phyloP scores from a whole-genome alignment of 2,113 vertebrate species.

The Zosterops lateralis region DNA sequence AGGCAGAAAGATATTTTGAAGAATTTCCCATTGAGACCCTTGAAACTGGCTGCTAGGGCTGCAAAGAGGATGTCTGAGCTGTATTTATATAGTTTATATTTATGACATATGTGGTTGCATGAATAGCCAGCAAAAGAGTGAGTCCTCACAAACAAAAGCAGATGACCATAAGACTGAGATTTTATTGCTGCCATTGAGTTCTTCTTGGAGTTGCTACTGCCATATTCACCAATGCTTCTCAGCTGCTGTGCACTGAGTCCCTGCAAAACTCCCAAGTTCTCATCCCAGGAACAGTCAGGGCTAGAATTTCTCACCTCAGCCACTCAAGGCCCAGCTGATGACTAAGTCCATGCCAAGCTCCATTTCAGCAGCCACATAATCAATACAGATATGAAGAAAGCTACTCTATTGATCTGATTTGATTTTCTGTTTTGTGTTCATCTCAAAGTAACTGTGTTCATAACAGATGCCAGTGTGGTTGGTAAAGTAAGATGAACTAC shows the following conservation, averaged over 20 bases:
- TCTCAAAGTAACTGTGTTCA: not conserved
- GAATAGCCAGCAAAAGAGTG: not conserved
- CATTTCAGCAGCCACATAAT: not conserved
- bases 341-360: not conserved
- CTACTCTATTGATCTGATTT: not conserved
- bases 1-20: not conserved
- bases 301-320: not conserved
- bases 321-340: not conserved
- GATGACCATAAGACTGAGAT: not conserved
- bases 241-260: not conserved
- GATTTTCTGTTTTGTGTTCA: not conserved
- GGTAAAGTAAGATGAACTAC: not conserved
- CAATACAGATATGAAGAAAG: not conserved
- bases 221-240: not conserved
- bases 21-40: not conserved
- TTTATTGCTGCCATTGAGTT: not conserved
- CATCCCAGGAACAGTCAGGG: not conserved
- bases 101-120: not conserved
- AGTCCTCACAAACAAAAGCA: not conserved
- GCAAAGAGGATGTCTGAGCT: not conserved
- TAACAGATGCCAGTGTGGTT: not conserved
- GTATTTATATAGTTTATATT: not conserved
- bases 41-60: not conserved
- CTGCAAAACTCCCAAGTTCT: not conserved
- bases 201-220: not conserved